Base-by-base conservation (phyloP, 2,113 vertebrate species). In the Otis tarda region DNA sequence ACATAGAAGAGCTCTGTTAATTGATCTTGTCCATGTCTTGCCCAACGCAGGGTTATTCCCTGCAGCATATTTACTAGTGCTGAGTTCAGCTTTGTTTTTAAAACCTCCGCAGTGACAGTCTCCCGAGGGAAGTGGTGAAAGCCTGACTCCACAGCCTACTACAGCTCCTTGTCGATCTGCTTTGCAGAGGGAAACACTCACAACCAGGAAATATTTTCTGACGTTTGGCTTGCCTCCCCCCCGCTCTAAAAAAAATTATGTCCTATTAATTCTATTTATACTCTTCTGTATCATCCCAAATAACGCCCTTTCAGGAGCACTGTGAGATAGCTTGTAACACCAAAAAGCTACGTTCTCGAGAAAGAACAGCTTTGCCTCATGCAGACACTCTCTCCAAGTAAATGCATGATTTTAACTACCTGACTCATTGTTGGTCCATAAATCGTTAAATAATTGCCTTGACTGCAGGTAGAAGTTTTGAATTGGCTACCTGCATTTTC, bases 11-110 rank as follows among this genome's bases (percentile, higher is more conserved):
- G 76, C 87, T 96, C 93, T 84, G 86, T 87, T 95, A 96, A 96
- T 96, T 95, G 95, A 94, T 97, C 92, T 96, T 96, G 92, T 89
- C 95, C 92, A 84, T 84, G 87, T 92, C 90, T 94, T 93, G 95
- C 87, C 92, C 93, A 91, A 59, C 82, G 41, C 81, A 83, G 83
- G 77, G 70, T 95, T 95, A 77, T 94, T 96, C 96, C 90, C 89
- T 87, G 91, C 91, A 96, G 95, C 92, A 95, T 89, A 84, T 94
- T 97, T 94, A 84, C 94, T 96, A 96, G 89, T 95, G 95, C 96
- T 96, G 94, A 96, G 94, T 94, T 97, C 96, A 96, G 96, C 93
- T 97, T 96, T 94, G 95, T 96, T 96, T 97, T 96, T 80, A 89
- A 96, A 96, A 94, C 94, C 96, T 96, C 91, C 91, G 14, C 88